Evolutionary conservation across 2,888 invertebrate species (phyloP).

Genomic region (Lasioglossum oenotherae): DNA sequence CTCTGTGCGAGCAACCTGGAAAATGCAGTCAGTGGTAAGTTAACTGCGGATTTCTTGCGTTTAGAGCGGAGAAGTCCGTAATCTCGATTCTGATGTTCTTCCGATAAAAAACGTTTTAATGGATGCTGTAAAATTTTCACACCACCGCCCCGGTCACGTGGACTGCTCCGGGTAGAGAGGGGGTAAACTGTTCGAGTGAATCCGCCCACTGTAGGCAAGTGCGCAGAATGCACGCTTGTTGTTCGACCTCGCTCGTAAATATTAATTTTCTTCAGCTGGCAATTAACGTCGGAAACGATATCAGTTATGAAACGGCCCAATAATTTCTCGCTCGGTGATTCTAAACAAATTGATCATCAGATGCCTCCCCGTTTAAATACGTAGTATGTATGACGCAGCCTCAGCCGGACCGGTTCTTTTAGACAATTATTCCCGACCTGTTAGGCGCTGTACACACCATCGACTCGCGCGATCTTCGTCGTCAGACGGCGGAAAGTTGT

Average conservation of each 20-base stretch:
- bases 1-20: not conserved
- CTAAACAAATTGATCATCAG: not conserved
- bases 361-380: not conserved
- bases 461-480: no score
- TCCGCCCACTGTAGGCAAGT: no score
- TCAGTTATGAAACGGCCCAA: not conserved
- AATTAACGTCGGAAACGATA: not conserved
- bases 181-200: no score
- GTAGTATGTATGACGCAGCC: not conserved
- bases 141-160: no score
- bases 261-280: not conserved
- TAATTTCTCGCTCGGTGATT: not conserved
- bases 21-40: no score
- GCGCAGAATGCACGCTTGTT: not conserved
- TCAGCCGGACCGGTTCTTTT: conserved; percentile 52
- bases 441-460: conserved; percentile 19
- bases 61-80: no score
- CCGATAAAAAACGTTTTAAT: not conserved
- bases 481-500: no score
- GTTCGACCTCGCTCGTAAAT: not conserved
- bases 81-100: not conserved
- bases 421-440: conserved; percentile 52
- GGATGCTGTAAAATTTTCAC: no score
- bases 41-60: no score
- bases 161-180: no score